Percentiles rank a stretch among this genome's conserved stretches.
Conservation (phyloP, 2,113 vertebrate genomes). For the Tinamus guttatus region DNA sequence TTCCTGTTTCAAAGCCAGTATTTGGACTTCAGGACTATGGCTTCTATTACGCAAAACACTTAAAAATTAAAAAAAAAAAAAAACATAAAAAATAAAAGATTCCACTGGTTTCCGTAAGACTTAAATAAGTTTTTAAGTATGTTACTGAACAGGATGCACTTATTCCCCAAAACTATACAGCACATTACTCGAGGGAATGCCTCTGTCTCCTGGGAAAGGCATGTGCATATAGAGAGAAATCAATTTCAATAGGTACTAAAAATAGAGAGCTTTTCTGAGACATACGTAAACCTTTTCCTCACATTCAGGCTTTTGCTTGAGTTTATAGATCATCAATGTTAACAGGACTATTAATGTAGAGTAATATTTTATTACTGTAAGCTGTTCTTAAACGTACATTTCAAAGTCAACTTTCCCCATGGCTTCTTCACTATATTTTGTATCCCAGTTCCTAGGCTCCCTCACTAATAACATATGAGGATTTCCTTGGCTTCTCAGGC, state of each 20-base stretch:
- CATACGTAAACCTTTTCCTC: neutral
- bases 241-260: constrained; percentile 59
- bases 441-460: neutral
- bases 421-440: neutral
- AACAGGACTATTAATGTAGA: constrained; percentile 53
- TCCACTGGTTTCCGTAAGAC: constrained; percentile 13
- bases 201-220: constrained; percentile 38
- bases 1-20: neutral
- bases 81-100: neutral
- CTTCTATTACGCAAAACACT: constrained; percentile 36
- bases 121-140: constrained; percentile 12
- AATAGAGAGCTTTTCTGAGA: constrained; percentile 48
- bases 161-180: constrained; percentile 11
- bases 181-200: constrained; percentile 38
- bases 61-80: neutral
- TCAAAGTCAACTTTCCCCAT: neutral
- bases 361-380: neutral
- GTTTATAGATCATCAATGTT: constrained; percentile 39
- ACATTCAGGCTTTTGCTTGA: neutral
- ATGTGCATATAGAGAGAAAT: neutral
- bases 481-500: constrained; percentile 18
- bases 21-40: constrained; percentile 9
- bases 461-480: neutral
- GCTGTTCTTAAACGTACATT: neutral
- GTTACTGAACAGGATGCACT: constrained; percentile 30